These are phyloP conservation scores for Piscicola geometra DNA, from an alignment of 2,888 invertebrate species.

Conservation along the genomic window DNA sequence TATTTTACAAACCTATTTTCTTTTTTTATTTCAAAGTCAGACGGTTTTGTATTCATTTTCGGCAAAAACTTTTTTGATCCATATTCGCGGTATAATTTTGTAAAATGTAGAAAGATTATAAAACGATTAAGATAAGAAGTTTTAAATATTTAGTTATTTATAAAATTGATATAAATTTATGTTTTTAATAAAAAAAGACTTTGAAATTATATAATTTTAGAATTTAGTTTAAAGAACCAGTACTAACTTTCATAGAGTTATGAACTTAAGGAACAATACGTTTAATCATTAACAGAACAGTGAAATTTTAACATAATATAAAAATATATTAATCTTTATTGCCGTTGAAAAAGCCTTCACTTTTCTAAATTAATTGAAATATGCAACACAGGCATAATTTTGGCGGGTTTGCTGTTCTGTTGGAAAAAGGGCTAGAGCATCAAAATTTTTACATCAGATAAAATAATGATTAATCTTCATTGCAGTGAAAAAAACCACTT, in stretches of 20 bases:
- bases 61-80: not conserved
- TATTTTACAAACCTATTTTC: not conserved
- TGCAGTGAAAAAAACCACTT: no score
- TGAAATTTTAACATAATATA: no score
- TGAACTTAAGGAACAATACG: not conserved
- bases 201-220: not conserved
- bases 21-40: constrained; percentile 4
- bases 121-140: not conserved
- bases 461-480: no score
- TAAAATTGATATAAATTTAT: not conserved
- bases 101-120: not conserved
- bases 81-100: not conserved
- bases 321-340: no score
- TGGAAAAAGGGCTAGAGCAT: no score
- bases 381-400: no score
- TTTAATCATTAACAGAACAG: not conserved
- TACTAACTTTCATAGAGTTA: not conserved
- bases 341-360: no score
- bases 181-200: not conserved
- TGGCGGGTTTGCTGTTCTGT: no score
- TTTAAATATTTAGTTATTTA: not conserved
- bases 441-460: no score
- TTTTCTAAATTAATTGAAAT: no score
- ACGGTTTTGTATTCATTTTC: not conserved
- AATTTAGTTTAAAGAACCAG: not conserved